These are phyloP conservation scores for Paradoxurus hermaphroditus DNA, from an alignment of 2,113 vertebrate genomes.

Conservation along the genomic window DNA sequence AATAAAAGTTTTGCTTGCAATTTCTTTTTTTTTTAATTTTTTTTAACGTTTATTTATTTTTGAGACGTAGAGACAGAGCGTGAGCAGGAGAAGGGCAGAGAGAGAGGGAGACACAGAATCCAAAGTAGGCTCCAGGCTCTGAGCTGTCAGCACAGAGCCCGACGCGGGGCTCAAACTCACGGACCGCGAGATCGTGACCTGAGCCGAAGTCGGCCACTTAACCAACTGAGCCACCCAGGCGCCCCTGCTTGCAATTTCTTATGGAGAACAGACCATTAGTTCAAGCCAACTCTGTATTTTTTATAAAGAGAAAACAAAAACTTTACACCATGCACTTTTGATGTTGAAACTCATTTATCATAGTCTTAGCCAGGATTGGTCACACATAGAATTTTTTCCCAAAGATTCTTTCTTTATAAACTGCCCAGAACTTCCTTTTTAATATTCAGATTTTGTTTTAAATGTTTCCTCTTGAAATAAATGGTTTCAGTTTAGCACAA, in stretches of 20 bases:
- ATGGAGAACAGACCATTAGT: not conserved
- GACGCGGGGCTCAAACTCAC: too few species aligned
- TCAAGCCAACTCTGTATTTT: not conserved
- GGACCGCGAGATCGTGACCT: too few species aligned
- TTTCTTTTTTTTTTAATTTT: too few species aligned
- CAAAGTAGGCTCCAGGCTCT: too few species aligned
- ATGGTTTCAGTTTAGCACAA: not conserved
- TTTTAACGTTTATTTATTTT: too few species aligned
- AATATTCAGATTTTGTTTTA: not conserved
- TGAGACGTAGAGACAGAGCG: too few species aligned
- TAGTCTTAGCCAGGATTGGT: not conserved
- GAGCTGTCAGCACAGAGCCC: too few species aligned
- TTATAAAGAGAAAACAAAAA: not conserved
- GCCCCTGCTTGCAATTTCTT: not conserved
- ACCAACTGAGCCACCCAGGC: too few species aligned
- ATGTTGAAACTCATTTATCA: not conserved
- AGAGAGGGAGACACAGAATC: too few species aligned
- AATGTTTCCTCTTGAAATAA: not conserved
- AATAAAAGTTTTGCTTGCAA: not conserved
- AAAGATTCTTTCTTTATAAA: not conserved
- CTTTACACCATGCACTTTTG: not conserved
- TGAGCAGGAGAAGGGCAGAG: too few species aligned
- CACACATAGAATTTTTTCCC: not conserved
- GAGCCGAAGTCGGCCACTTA: too few species aligned
- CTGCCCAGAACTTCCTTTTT: not conserved